Conservation (phyloP, 2,888 invertebrate genomes). For the Scrobipalpa costella region DNA sequence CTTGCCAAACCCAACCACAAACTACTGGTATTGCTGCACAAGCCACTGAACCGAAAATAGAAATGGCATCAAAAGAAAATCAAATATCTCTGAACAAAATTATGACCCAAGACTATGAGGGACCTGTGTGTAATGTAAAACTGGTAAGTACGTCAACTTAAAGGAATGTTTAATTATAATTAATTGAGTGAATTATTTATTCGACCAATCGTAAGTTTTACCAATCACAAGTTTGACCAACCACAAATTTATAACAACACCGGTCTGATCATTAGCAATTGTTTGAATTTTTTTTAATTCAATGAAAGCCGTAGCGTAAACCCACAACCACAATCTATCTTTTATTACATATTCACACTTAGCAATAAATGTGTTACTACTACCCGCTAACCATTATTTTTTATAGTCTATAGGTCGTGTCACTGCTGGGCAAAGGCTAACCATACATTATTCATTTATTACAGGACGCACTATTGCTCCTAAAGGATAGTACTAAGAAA, state of each 20-base stretch:
- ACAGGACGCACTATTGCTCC: slow-evolving; percentile 52
- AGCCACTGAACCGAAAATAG: background rate
- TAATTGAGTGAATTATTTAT: too few species aligned
- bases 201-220: too few species aligned
- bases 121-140: background rate
- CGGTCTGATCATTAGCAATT: too few species aligned
- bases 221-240: too few species aligned
- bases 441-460: slow-evolving; percentile 32
- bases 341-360: background rate
- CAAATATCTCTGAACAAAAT: background rate
- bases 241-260: too few species aligned
- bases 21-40: slow-evolving; percentile 12
- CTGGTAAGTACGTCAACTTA: slow-evolving; percentile 5
- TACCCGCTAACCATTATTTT: too few species aligned
- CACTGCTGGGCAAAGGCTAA: too few species aligned
- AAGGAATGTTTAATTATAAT: background rate
- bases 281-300: too few species aligned
- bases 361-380: background rate
- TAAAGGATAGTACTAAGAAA: slow-evolving; percentile 65
- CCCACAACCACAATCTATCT: too few species aligned
- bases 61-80: background rate
- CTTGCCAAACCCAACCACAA: slow-evolving; percentile 7
- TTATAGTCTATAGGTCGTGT: too few species aligned
- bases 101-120: background rate
- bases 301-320: too few species aligned